A percentile compares a stretch with the other conserved stretches of the same genome.
phyloP scores from a whole-genome alignment of 2,797 vertebrate species.

The Coccyzus lansbergi region DNA sequence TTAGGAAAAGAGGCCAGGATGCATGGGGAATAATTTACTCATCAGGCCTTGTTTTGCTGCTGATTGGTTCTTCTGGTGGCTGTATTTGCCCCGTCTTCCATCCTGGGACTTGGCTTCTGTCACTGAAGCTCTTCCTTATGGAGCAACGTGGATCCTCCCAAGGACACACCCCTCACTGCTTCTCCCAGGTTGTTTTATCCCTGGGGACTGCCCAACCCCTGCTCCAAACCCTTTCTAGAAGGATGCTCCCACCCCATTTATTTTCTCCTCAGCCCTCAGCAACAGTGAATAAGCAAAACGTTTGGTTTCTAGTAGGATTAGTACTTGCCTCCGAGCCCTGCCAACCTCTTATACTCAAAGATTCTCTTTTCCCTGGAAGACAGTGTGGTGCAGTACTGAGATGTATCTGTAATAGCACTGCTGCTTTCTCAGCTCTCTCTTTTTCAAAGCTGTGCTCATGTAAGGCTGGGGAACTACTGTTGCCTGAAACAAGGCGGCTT shows the following conservation, averaged over 20 bases:
- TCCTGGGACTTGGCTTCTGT: background rate
- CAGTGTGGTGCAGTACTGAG: background rate
- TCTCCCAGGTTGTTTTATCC: background rate
- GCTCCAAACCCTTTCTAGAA: background rate
- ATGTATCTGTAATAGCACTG: background rate
- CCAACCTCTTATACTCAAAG: background rate
- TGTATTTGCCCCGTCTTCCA: rapidly evolving
- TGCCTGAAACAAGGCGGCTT: background rate
- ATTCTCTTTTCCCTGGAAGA: background rate
- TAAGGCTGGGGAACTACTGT: background rate
- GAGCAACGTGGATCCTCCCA: background rate
- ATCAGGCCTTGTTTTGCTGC: background rate
- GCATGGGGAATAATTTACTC: background rate
- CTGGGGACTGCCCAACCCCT: rapidly evolving
- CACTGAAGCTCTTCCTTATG: background rate
- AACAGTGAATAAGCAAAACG: background rate
- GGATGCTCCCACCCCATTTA: background rate
- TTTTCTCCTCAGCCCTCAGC: background rate
- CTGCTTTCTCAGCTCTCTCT: background rate
- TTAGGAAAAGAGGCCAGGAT: background rate
- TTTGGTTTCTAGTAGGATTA: background rate
- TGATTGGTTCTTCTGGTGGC: background rate
- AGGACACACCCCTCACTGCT: rapidly evolving
- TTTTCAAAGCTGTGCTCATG: background rate
- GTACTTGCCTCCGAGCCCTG: background rate